These are phyloP conservation scores for Rhorus exstirpatorius DNA, from an alignment of 2,888 invertebrate genomes.

Conservation along the genomic window DNA sequence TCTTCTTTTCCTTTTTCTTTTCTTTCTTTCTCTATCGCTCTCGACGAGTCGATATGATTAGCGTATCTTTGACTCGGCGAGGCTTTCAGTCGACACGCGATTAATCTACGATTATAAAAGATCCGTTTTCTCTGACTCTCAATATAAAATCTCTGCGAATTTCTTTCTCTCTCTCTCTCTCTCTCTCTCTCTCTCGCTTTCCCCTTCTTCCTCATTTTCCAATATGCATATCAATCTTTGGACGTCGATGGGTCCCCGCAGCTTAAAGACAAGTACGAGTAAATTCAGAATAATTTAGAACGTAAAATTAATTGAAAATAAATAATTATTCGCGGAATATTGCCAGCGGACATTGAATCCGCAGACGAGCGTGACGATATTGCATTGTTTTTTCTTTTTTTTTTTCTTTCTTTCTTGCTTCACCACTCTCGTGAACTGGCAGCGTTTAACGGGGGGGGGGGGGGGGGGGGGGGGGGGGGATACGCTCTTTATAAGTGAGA, in stretches of 20 bases:
- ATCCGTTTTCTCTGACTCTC: constrained; percentile 17
- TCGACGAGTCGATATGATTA: neutral
- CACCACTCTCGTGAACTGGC: constrained; percentile 33
- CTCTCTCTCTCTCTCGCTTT: constrained; percentile 23
- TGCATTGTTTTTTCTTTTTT: no score
- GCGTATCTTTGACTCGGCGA: constrained; percentile 25
- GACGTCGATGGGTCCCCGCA: constrained; percentile 61
- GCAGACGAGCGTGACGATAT: constrained; percentile 28
- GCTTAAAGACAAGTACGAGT: constrained; percentile 44
- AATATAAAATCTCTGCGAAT: constrained; percentile 35
- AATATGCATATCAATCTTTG: constrained; percentile 67
- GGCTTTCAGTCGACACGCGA: constrained; percentile 52
- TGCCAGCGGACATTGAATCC: constrained; percentile 36
- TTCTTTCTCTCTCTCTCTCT: constrained; percentile 43
- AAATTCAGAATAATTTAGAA: constrained; percentile 27
- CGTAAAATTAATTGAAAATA: constrained; percentile 56
- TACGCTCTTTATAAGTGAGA: constrained; percentile 34
- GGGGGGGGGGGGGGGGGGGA: constrained; percentile 3
- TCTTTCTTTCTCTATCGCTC: no score
- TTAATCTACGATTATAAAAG: constrained; percentile 54
- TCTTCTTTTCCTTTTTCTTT: neutral
- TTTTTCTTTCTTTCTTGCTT: neutral
- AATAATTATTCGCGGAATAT: constrained; percentile 68
- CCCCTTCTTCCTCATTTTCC: constrained; percentile 12
- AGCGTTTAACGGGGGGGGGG: no score